Base-by-base conservation (phyloP, 2,113 vertebrate genomes). In the Stomatorhinus ivindoensis region DNA sequence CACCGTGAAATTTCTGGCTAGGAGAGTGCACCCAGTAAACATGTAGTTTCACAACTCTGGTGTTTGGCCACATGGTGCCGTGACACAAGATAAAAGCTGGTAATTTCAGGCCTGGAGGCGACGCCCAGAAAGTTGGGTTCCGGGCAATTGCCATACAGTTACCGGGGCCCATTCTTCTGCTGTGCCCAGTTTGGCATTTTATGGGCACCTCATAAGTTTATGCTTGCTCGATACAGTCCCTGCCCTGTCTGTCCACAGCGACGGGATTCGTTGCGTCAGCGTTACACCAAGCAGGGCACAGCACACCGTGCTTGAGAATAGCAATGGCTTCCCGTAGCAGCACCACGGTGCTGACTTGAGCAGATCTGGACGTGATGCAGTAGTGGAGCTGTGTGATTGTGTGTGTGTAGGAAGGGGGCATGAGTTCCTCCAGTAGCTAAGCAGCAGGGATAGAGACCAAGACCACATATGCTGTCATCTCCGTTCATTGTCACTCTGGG, bases 301-400 rank as follows among this genome's bases (percentile, higher is more conserved):
- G 90, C 80, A 7, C 9, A 21, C n/a, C 3, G 1, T 47, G 11
- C 50, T 27, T 88, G 90, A 86, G 87, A 90, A 94, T 93, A 92
- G 94, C 93, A 94, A 93, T 91, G 93, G 88, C 91, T 93, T 89
- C 92, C 86, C 91, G 88, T 91, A 94, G 92, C 91, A 92, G 85
- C 90, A 92, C 92, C 93, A 93, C 91, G 94, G 86, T 93, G 88
- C 92, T 92, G 91, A 93, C 91, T 93, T 89, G 89, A 92, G 91
- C 91, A 93, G 93, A 93, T 93, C 90, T 93, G 90, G 92, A 89
- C 84, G 90, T 91, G 91, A 92, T 93, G 92, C 92, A 94, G 92
- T 93, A 90, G 84, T 31, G 92, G 89, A 88, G 87, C 85, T 90
- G 92, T 69, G 46, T 65, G 58, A 9, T 44, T 31, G 55, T 69